Percentiles rank a stretch among this genome's conserved stretches.
Conservation (phyloP, 2,113 vertebrate species). For the Chinchilla lanigera region DNA sequence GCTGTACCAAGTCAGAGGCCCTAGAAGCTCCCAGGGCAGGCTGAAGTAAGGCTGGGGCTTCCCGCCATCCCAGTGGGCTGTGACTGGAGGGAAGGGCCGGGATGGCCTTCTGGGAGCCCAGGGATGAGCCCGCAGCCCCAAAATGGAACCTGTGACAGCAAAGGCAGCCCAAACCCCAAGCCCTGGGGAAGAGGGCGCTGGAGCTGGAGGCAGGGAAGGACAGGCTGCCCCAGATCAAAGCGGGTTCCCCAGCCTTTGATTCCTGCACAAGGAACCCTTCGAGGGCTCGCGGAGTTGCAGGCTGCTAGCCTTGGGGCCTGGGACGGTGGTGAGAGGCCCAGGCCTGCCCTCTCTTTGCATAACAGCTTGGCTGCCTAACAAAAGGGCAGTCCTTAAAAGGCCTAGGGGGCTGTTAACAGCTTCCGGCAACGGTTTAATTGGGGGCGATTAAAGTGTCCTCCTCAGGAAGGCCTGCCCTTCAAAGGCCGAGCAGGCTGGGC, state of each 20-base stretch:
- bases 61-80: background rate
- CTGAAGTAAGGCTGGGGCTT: background rate
- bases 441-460: conserved; percentile 79
- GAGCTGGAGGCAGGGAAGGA: background rate
- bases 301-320: conserved; percentile 49
- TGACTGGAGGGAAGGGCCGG: background rate
- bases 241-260: conserved; percentile 70
- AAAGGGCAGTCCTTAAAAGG: conserved; percentile 79
- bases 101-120: background rate
- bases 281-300: background rate
- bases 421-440: conserved; percentile 83
- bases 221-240: conserved; percentile 73
- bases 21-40: background rate
- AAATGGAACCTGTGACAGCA: background rate
- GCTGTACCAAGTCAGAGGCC: background rate
- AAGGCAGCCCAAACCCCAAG: background rate
- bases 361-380: conserved; percentile 77
- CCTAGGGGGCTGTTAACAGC: conserved; percentile 76
- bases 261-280: conserved; percentile 33
- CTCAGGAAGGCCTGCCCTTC: conserved; percentile 77
- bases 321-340: conserved; percentile 39
- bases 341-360: conserved; percentile 65
- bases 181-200: background rate
- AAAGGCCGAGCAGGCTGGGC: conserved; percentile 63
- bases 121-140: background rate